Conservation (phyloP, 1,140 invertebrate genomes). For the Leptopilina clavipes region DNA sequence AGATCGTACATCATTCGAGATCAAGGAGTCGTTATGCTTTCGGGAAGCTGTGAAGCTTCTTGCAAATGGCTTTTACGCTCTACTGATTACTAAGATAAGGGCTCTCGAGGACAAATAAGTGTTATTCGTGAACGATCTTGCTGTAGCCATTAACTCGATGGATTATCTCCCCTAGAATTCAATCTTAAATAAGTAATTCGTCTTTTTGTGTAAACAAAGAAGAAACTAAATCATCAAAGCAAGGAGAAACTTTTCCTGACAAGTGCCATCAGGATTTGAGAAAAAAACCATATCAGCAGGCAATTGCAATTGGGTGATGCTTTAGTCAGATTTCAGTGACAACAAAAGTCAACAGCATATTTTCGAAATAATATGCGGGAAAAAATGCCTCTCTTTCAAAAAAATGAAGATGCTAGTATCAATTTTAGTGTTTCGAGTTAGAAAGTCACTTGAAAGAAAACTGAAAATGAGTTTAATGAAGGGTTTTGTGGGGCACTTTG, state of each 20-base stretch:
- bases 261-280: too few species aligned
- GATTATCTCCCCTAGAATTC: background rate
- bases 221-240: too few species aligned
- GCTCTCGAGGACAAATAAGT: slow-evolving; percentile 25
- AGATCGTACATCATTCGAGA: slow-evolving; percentile 21
- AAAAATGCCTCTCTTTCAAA: too few species aligned
- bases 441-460: background rate
- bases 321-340: too few species aligned
- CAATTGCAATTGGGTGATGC: too few species aligned
- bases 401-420: too few species aligned
- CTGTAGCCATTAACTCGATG: background rate
- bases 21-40: slow-evolving; percentile 30
- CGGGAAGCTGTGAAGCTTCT: slow-evolving; percentile 18
- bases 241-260: too few species aligned
- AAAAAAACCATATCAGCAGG: too few species aligned
- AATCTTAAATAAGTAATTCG: background rate
- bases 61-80: slow-evolving; percentile 25
- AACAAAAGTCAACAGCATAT: too few species aligned
- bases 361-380: too few species aligned
- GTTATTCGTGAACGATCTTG: slow-evolving; percentile 8
- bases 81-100: slow-evolving; percentile 13
- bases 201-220: background rate
- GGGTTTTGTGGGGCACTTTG: background rate
- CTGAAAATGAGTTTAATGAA: background rate
- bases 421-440: too few species aligned